phyloP scores from a whole-genome alignment of 2,113 vertebrate genomes.

The Amblyornis subalaris region DNA sequence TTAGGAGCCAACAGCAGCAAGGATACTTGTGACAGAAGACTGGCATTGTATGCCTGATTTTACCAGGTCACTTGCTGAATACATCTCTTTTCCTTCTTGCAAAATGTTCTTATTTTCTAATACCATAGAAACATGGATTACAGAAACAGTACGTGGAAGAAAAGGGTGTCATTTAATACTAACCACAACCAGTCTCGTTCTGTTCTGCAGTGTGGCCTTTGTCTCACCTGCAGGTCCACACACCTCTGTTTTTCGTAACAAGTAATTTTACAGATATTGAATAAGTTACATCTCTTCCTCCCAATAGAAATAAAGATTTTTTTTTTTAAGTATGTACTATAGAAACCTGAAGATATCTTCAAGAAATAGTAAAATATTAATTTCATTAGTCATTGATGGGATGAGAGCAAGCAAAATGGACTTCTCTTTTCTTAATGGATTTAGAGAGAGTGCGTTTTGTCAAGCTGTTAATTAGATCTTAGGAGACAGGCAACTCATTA shows the following conservation, averaged over 20 bases:
- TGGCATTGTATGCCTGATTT: neutral
- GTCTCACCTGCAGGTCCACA: neutral
- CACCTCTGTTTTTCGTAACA: neutral
- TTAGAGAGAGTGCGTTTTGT: neutral
- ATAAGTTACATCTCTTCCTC: neutral
- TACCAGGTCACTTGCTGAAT: neutral
- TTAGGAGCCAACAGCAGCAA: neutral
- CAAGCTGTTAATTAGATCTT: neutral
- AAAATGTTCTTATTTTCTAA: neutral
- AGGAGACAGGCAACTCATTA: neutral
- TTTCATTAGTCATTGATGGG: neutral
- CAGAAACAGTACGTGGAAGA: rapidly evolving
- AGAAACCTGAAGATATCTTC: neutral
- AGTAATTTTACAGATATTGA: neutral
- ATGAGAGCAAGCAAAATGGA: neutral
- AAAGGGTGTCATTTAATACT: neutral
- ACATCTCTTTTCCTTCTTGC: neutral
- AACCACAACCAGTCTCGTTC: neutral
- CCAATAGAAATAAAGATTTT: neutral
- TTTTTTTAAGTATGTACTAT: neutral
- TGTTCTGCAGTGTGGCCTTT: neutral
- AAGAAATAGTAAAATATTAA: neutral
- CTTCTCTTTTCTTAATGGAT: neutral
- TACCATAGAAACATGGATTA: neutral
- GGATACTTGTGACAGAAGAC: neutral